Evolutionary conservation across 2,888 invertebrate genomes (phyloP).

Genomic region (Aporophyla lueneburgensis): DNA sequence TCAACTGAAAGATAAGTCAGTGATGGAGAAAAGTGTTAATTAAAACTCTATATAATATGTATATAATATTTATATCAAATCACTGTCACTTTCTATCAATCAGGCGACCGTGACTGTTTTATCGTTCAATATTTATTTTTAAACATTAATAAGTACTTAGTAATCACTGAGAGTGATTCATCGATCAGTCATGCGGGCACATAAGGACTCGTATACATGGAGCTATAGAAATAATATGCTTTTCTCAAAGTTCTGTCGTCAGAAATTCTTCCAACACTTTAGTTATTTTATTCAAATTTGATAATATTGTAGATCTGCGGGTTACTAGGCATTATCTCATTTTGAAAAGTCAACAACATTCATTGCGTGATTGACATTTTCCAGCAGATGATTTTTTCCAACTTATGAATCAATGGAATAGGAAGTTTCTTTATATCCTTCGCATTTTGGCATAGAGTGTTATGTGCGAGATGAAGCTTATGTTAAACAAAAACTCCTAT

Average conservation of each 20-base stretch:
- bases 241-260: not conserved
- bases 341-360: not conserved
- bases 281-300: not conserved
- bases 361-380: not conserved
- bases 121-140: conserved; percentile 36
- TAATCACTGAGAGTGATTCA: conserved; percentile 36
- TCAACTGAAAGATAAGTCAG: not conserved
- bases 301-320: not conserved
- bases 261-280: not conserved
- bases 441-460: not conserved
- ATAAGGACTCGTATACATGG: not conserved
- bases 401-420: not conserved
- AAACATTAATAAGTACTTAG: conserved; percentile 16
- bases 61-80: not conserved
- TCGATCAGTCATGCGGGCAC: not conserved
- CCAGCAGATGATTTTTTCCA: not conserved
- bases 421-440: not conserved
- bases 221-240: not conserved
- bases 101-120: conserved; percentile 25
- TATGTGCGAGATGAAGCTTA: not conserved
- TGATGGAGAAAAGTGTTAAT: not conserved
- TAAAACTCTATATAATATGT: not conserved
- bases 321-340: not conserved
- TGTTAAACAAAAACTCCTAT: not conserved
- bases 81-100: not conserved